Evolutionary conservation across 2,888 invertebrate genomes (phyloP), one percentile per base, ranked within the genome.

Genomic region (Leptopterna dolabrata): DNA sequence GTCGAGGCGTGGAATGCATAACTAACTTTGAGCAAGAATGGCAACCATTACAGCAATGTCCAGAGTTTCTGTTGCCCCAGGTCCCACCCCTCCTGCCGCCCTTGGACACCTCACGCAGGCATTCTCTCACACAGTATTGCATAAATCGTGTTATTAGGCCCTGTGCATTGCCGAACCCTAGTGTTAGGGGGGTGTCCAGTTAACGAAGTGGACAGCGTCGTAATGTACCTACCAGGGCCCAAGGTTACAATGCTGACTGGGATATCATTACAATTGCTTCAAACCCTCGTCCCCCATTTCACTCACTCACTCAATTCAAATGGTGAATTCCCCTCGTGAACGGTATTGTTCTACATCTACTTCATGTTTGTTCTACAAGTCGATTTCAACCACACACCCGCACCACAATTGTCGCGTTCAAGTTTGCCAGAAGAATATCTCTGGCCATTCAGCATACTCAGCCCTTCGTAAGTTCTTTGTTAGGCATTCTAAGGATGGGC

Each of bases 1-100:
- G 83, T 29, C 41, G 63, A 36, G 83, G 55, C 83, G 83, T 83
- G 83, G 83, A 83, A 83, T 83, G 83, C 83, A 83, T 83, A 83
- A 83, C 83, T 83, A 83, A 83, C 83, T 83, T 73, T 63, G 83
- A 70, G 83, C 83, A 83, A 83, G 83, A 83, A 83, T 83, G 83
- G 41, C 83, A 70, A 83, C 70, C 83, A 83, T 83, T 83, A 83
- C 71, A 83, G 83, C 83, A 14, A 70, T 83, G 83, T 70, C 83
- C 83, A 83, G 83, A 83, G 83, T 70, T 83, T 51, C 81, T 51
- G 81, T 27, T 81, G n/a, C 55, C 30, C 51, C 55, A 0, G 0
- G 3, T n/a, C 47, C n/a, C 55, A n/a, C 55, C 51, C 51, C 16
- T 43, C 19, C 76, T n/a, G n/a, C 13, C 13, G 19, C 27, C 43